phyloP scores from a whole-genome alignment of 2,113 vertebrate genomes.

The Tetrax tetrax region DNA sequence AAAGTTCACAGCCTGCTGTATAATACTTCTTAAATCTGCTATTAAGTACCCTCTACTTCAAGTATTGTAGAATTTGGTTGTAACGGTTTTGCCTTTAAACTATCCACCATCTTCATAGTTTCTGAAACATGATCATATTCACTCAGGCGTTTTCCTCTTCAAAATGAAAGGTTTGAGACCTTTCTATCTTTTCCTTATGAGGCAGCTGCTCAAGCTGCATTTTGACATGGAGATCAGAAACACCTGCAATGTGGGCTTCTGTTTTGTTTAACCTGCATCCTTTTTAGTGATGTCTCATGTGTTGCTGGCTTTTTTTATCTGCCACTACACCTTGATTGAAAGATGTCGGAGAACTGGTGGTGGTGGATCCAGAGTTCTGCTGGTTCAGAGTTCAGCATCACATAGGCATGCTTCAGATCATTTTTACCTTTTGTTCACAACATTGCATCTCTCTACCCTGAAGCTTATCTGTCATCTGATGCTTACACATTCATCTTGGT shows the following conservation, averaged over 20 bases:
- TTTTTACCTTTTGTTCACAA: neutral
- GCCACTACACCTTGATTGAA: neutral
- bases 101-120: neutral
- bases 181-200: neutral
- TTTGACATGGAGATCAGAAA: neutral
- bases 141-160: neutral
- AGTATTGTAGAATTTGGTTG: neutral
- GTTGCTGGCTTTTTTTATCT: neutral
- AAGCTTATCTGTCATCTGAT: neutral
- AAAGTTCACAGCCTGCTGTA: neutral
- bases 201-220: neutral
- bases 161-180: neutral
- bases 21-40: neutral
- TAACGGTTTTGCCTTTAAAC: neutral
- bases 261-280: neutral
- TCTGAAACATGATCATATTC: neutral
- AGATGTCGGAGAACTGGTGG: neutral
- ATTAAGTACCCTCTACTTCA: neutral
- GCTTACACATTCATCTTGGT: neutral
- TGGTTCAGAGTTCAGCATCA: neutral
- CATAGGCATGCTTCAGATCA: neutral
- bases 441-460: neutral
- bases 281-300: neutral
- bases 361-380: neutral
- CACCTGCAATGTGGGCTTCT: neutral